Evolutionary conservation across 2,888 invertebrate genomes (phyloP).

Genomic region (Campoletis raptor): DNA sequence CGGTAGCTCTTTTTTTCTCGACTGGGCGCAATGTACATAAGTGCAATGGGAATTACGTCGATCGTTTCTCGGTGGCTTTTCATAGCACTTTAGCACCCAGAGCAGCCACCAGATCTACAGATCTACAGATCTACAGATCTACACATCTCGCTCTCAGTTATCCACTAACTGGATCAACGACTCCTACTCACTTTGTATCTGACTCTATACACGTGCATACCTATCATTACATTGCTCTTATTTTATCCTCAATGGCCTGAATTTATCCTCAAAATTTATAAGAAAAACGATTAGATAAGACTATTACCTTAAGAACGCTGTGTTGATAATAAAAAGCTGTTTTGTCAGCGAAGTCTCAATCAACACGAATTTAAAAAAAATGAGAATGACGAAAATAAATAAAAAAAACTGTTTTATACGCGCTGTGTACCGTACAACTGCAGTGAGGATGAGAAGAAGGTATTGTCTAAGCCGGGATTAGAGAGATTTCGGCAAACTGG

Average conservation of each 20-base stretch:
- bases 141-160: constrained; percentile 54
- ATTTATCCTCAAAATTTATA: too few species aligned
- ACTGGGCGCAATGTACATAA: constrained; percentile 41
- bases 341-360: too few species aligned
- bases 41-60: constrained; percentile 57
- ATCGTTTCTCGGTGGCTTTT: constrained; percentile 46
- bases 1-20: constrained; percentile 35
- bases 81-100: constrained; percentile 56
- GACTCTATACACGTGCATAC: background rate
- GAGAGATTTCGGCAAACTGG: constrained; percentile 16
- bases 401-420: background rate
- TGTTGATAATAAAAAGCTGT: too few species aligned
- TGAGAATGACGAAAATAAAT: too few species aligned
- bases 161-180: constrained; percentile 74
- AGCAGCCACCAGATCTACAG: constrained; percentile 2
- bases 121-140: constrained; percentile 4
- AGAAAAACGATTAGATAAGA: too few species aligned
- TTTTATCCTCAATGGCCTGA: too few species aligned
- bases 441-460: background rate
- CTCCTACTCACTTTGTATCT: constrained; percentile 73
- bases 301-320: too few species aligned
- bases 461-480: constrained; percentile 20
- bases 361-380: too few species aligned
- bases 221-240: constrained; percentile 5
- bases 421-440: background rate